Conservation (phyloP, 2,797 vertebrate species). For the Muscicapa comitata region DNA sequence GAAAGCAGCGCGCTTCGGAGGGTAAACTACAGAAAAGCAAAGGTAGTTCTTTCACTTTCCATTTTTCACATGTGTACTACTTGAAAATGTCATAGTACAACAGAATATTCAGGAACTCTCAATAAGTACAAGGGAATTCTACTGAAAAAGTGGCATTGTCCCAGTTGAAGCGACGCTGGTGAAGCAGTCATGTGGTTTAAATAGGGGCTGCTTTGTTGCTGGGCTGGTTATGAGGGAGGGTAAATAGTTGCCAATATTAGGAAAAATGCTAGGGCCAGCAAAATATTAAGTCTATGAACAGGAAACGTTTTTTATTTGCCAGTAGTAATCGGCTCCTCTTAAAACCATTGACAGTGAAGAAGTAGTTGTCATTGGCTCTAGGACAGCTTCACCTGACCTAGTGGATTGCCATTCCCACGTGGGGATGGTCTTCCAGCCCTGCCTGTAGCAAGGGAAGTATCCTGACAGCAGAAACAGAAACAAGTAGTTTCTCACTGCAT, state of each 20-base stretch:
- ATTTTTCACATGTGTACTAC: neutral
- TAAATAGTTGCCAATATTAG: slow-evolving; percentile 19
- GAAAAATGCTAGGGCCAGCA: neutral
- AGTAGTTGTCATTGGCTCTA: slow-evolving; percentile 1
- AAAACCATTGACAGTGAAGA: neutral
- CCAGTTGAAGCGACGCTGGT: neutral
- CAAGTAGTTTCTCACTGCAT: neutral
- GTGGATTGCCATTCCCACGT: neutral
- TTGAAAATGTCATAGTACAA: neutral
- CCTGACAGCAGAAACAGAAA: neutral
- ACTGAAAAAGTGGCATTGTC: neutral
- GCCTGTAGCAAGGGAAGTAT: neutral
- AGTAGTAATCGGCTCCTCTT: slow-evolving; percentile 13
- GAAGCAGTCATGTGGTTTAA: neutral
- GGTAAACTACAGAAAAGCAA: slow-evolving; percentile 81
- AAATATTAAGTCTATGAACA: slow-evolving; percentile 8
- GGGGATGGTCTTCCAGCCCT: neutral
- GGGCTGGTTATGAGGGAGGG: neutral
- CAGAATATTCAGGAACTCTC: neutral
- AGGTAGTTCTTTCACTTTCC: slow-evolving; percentile 49
- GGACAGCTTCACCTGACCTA: neutral
- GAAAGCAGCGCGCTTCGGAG: slow-evolving; percentile 71
- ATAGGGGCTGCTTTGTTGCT: slow-evolving; percentile 10
- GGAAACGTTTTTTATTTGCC: slow-evolving; percentile 42
- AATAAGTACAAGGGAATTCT: neutral